These are phyloP conservation scores for Mus spretus DNA, from an alignment of 2,797 vertebrate species.

Conservation along the genomic window DNA sequence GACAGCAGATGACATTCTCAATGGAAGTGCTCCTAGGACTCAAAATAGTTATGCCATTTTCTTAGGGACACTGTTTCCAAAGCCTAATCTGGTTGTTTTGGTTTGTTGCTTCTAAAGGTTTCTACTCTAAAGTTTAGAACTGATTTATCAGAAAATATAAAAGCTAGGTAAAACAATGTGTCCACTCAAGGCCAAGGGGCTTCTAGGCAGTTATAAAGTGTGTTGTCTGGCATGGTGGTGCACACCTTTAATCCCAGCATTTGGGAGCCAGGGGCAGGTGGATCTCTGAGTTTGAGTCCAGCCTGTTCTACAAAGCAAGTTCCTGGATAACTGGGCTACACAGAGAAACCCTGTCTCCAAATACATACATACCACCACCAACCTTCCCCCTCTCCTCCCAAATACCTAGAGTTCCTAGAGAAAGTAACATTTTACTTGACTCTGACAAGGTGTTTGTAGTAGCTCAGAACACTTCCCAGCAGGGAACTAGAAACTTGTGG, in stretches of 20 bases:
- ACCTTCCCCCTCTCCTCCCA: too few relatives aligned
- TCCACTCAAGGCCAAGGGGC: slow-evolving; percentile 15
- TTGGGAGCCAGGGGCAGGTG: too few relatives aligned
- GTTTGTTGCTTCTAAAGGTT: slow-evolving; percentile 10
- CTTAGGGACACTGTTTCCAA: background rate
- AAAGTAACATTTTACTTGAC: slow-evolving; percentile 2
- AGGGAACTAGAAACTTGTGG: background rate
- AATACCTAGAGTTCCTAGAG: background rate
- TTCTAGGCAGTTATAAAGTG: slow-evolving; percentile 8
- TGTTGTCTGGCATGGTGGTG: background rate
- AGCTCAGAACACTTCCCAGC: background rate
- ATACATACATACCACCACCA: background rate
- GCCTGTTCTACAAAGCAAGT: background rate
- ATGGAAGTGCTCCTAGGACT: background rate
- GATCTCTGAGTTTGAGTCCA: background rate
- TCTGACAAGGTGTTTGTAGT: background rate
- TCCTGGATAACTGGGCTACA: background rate
- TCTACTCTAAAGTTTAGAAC: slow-evolving; percentile 6
- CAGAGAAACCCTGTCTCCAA: background rate
- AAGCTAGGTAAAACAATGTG: slow-evolving; percentile 30
- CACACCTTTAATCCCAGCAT: background rate
- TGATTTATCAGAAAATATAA: slow-evolving; percentile 14
- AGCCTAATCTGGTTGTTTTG: background rate
- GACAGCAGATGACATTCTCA: background rate
- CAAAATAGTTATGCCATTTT: slow-evolving; percentile 32